Evolutionary conservation across 2,797 vertebrate species (phyloP).

Genomic region (Melanotaenia pygmaea): DNA sequence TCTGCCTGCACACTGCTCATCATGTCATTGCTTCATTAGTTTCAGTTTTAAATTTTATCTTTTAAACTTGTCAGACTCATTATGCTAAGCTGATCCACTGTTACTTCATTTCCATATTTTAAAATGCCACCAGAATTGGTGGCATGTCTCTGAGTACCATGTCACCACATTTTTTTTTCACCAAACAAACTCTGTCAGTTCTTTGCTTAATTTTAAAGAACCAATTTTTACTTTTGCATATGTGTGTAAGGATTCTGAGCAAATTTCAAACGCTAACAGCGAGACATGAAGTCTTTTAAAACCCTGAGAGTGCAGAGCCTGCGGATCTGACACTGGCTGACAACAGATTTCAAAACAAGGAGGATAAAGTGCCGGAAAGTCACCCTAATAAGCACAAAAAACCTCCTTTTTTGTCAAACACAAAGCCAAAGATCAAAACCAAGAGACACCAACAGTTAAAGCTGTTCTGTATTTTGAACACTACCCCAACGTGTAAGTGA

Average conservation of each 20-base stretch:
- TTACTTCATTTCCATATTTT: not conserved
- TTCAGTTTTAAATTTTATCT: not conserved
- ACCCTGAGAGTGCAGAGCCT: no score
- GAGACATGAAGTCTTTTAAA: no score
- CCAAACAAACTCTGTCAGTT: not conserved
- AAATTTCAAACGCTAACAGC: not conserved
- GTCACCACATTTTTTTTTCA: not conserved
- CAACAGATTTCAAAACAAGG: not conserved
- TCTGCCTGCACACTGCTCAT: not conserved
- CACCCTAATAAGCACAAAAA: not conserved
- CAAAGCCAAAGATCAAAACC: not conserved
- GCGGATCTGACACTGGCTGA: not conserved
- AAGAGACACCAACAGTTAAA: no score
- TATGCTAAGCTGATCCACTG: not conserved
- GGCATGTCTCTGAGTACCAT: not conserved
- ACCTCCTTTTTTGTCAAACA: not conserved
- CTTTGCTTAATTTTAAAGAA: not conserved
- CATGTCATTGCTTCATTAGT: not conserved
- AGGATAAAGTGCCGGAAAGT: not conserved
- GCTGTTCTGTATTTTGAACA: no score
- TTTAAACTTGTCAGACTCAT: not conserved
- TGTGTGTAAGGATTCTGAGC: not conserved
- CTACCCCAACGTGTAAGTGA: no score
- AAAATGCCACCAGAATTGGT: not conserved
- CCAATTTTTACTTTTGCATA: not conserved